Conservation (phyloP, 1,140 invertebrate genomes). For the Zaprionus kolodkinae region DNA sequence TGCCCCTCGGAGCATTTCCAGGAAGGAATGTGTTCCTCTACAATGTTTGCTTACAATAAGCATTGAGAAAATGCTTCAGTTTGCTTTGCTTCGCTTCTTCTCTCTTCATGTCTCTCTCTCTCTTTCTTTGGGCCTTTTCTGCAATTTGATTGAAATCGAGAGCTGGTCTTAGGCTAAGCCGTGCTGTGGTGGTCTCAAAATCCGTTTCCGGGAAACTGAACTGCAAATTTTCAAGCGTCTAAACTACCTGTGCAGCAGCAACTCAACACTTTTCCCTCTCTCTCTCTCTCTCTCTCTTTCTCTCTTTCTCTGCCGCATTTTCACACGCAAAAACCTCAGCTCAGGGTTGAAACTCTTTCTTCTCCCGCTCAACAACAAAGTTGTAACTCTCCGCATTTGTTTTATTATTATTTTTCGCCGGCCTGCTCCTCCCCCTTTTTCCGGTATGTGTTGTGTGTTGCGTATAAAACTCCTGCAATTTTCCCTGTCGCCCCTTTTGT, state of each 20-base stretch:
- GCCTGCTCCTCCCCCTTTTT: not conserved
- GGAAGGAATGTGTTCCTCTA: conserved; percentile 36
- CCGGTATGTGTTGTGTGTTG: not conserved
- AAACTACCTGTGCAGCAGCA: conserved; percentile 5
- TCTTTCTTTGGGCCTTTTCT: not conserved
- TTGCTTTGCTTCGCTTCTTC: conserved; percentile 11
- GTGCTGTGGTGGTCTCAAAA: not conserved
- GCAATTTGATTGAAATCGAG: conserved; percentile 29
- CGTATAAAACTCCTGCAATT: conserved; percentile 28
- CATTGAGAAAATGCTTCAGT: conserved; percentile 44
- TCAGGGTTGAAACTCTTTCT: not conserved
- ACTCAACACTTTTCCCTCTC: conserved; percentile 7
- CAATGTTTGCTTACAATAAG: conserved; percentile 63
- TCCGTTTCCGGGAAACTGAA: conserved; percentile 21
- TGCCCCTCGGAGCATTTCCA: conserved; percentile 31
- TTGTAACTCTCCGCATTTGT: conserved; percentile 29
- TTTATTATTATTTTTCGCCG: conserved; percentile 14
- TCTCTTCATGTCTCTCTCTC: not conserved
- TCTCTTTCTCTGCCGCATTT: conserved; percentile 27
- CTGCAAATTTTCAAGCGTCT: conserved; percentile 6
- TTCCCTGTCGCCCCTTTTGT: conserved; percentile 22
- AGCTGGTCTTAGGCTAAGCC: conserved; percentile 1
- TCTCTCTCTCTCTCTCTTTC: too few species aligned
- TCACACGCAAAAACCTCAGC: conserved; percentile 50
- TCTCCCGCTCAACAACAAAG: conserved; percentile 17